Evolutionary conservation across 1,140 invertebrate genomes (phyloP), one percentile per base, ranked within the genome.

Genomic region (Wasmannia auropunctata): DNA sequence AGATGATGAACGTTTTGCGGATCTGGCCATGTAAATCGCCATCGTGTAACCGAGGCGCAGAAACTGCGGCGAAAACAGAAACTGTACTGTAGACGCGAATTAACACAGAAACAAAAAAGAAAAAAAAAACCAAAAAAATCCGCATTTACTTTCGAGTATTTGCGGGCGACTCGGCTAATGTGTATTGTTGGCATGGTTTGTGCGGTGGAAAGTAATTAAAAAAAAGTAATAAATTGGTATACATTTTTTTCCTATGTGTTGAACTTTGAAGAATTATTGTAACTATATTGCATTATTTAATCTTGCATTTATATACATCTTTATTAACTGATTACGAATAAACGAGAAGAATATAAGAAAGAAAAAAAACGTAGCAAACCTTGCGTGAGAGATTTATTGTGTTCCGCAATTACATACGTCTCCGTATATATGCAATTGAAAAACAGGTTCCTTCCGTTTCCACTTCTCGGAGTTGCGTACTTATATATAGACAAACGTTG

Each of bases 231-330:
- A 79, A 91, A 91, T 91, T 91, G 58, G 80, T 91, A 91, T 89
- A 88, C 81, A 80, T 87, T 88, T 88, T 88, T 88, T 90, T 88
- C 85, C 63, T 84, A 85, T 91, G 81, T 62, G 86, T 90, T 88
- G 76, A 91, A 75, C 84, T 80, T 81, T 77, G 62, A 87, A 87
- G 67, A 89, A 83, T 87, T 86, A 75, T 89, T 81, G 63, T 86
- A 54, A 79, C 54, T 87, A 80, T 81, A 92, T 86, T 87, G 54
- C 88, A 91, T 92, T 92, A 92, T 88, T 91, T 91, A 91, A 92
- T 91, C 88, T 86, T 91, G 89, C 90, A 92, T 92, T 92, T 92
- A 92, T 92, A 92, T 92, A 92, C 86, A 74, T 91, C 88, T 86
- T 86, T 90, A 91, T 92, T 91, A 90, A 91, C 77, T 90, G 86